Percentiles rank a stretch among this genome's conserved stretches.
These are phyloP conservation scores for Phyllotis vaccarum DNA, from an alignment of 2,797 vertebrate species.

Conservation along the genomic window DNA sequence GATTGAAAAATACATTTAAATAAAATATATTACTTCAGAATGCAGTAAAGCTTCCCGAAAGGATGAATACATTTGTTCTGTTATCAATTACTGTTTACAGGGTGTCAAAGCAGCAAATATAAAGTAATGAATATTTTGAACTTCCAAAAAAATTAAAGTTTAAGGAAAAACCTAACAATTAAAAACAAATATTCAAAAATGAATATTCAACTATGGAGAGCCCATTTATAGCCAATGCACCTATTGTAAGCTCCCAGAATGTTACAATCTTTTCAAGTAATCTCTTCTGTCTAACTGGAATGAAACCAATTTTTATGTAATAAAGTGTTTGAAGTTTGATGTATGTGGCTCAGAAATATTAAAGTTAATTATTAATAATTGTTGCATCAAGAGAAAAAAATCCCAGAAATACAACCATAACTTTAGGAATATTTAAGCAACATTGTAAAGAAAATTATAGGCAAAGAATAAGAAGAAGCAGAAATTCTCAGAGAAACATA, in stretches of 20 bases:
- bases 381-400: conserved; percentile 9
- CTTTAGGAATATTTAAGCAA: neutral
- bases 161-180: neutral
- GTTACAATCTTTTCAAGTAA: neutral
- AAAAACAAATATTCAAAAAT: neutral
- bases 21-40: neutral
- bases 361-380: neutral
- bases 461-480: neutral
- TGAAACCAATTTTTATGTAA: conserved; percentile 19
- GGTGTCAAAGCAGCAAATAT: neutral
- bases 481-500: neutral
- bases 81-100: neutral
- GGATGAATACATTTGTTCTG: neutral
- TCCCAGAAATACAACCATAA: neutral
- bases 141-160: neutral
- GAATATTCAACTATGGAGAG: neutral
- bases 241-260: neutral
- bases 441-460: neutral
- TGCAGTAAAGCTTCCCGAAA: neutral
- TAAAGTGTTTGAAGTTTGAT: neutral
- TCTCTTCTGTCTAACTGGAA: neutral
- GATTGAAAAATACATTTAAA: conserved; percentile 32
- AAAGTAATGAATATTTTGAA: neutral
- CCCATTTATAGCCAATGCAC: neutral
- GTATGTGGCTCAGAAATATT: neutral